Base-by-base conservation (phyloP, 2,113 vertebrate genomes). In the Pteropus alecto region DNA sequence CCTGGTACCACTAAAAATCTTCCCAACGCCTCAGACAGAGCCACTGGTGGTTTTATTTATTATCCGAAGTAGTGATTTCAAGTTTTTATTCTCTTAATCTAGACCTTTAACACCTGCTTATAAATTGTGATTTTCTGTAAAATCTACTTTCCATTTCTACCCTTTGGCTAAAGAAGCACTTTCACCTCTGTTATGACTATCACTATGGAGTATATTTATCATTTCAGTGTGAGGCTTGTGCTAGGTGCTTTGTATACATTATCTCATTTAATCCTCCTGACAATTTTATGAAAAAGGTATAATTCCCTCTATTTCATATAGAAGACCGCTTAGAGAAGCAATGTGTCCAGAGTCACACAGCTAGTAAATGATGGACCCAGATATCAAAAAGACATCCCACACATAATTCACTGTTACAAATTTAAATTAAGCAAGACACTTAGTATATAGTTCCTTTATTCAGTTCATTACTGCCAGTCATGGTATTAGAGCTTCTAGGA, bases 31-130 rank as follows among this genome's bases (percentile, higher is more conserved):
- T 58, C 71, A 0, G 16, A 41, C 30, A 63, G 28, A 35, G 65
- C 73, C 73, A 87, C 14, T 22, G 15, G 33, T 18, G 33, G 60
- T 81, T 94, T 77, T 76, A 7, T 22, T 67, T 96, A 70, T 56
- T 74, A 83, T 61, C 43, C 51, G 0, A 84, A 95, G 38, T 56
- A 81, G 24, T 65, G 94, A 56, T 67, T 89, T 94, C 54, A 58
- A 26, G 87, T 26, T 48, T 65, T 97, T 93, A 67, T 74, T 63
- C 58, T 94, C n/a, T 83, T 71, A 78, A 65, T 79, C 13, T 48
- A 82, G 33, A 51, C 56, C 48, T 86, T 68, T 48, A 33, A 81
- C 94, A 81, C 97, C 54, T 84, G 70, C 87, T 95, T 60, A 63
- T 83, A 81, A 54, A 2, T 74, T 58, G 2, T 74, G 48, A 30